Base-by-base conservation (phyloP, 2,888 invertebrate species). In the Hirudinaria manillensis region DNA sequence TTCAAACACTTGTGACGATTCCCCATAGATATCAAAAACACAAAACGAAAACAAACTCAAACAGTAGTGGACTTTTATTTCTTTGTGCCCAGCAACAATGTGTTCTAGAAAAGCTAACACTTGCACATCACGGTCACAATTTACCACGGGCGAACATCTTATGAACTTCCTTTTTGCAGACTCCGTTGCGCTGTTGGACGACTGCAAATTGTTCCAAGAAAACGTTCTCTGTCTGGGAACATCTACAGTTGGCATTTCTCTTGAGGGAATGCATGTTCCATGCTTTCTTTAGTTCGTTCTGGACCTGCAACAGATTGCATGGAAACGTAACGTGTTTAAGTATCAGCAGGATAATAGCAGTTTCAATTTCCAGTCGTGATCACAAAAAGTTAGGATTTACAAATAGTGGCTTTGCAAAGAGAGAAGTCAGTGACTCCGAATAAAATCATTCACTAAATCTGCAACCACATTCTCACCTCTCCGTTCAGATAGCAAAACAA, bases 401-500 rank as follows among this genome's bases (percentile, higher is more conserved):
- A 21, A 53, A 6, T 7, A 27, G 13, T 19, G 19, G 61, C 1
- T 45, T 45, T 45, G 45, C 10, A 45, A 45, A 3, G 45, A 45
- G 10, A 10, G 45, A 45, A 45, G 10, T 10, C 36, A 36, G 3
- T 36, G 36, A 36, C 10, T 6, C 36, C 10, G 10, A 36, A 45
- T 16, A 45, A 45, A 45, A 16, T 45, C 45, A 45, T 45, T 45
- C 45, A 10, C 24, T 61, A 10, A 61, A 61, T 61, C 29, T 21
- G 27, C 27, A 56, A 56, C 21, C 6, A 56, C 13, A 61, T 45
- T 24, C 83, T 77, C 55, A 90, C 90, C 85, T 90, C 90, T 19
- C 89, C 89, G 81, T 90, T 90, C 77, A 90, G 81, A 80, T 90
- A 90, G 83, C 90, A 91, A 82, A 90, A 90, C 21, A 91, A 86